Evolutionary conservation across 2,797 vertebrate genomes (phyloP).

Genomic region (Cheirogaleus major): DNA sequence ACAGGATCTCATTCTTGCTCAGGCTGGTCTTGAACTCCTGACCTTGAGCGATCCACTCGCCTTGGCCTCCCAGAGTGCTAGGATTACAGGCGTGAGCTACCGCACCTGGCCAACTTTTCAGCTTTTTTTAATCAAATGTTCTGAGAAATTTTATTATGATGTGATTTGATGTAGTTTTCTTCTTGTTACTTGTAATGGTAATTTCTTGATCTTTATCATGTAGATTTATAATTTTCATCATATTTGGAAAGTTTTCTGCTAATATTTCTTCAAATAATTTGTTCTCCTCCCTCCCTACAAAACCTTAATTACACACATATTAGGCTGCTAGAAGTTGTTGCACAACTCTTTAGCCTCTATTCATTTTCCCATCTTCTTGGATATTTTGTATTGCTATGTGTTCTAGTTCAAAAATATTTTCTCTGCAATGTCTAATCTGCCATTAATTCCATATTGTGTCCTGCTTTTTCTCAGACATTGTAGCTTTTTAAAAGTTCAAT

Average conservation of each 20-base stretch:
- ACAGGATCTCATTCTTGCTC: no score
- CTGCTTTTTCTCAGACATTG: background rate
- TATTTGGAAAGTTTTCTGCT: background rate
- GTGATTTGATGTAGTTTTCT: background rate
- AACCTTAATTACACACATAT: background rate
- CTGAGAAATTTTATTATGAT: background rate
- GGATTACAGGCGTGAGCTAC: no score
- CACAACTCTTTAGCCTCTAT: background rate
- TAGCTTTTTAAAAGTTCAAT: background rate
- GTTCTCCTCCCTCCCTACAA: background rate
- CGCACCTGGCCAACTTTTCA: background rate
- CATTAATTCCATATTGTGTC: background rate
- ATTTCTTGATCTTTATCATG: background rate
- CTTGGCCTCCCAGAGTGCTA: no score
- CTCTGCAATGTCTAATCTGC: background rate
- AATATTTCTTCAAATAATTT: background rate
- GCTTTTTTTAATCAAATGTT: background rate
- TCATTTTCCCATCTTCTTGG: background rate
- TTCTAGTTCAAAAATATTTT: background rate
- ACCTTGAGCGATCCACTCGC: no score
- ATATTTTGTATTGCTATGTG: background rate
- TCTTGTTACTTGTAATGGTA: background rate
- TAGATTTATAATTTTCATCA: background rate
- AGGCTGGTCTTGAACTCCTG: no score
- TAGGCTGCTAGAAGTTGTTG: background rate